Evolutionary conservation across 2,797 vertebrate species (phyloP).

Genomic region (Heteromormyrus szaboi): DNA sequence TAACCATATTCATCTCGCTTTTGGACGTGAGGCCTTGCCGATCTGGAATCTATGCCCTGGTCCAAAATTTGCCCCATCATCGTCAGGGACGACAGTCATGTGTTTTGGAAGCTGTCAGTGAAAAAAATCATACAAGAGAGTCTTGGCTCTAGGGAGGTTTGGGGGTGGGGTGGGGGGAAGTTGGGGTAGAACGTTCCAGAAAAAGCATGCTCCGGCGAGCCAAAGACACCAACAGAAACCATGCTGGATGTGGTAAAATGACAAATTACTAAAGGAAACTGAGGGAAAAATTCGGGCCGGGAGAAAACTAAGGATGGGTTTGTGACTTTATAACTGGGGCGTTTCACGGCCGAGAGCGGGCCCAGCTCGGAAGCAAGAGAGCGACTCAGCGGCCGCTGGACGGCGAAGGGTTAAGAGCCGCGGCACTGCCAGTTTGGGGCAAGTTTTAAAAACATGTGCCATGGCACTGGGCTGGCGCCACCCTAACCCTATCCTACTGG

Average conservation of each 20-base stretch:
- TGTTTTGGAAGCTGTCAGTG: constrained; percentile 60
- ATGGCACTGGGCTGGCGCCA: constrained; percentile 57
- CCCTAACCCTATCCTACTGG: constrained; percentile 69
- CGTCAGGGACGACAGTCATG: constrained; percentile 56
- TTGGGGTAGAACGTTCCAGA: constrained; percentile 54
- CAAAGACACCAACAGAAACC: constrained; percentile 63
- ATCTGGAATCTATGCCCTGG: constrained; percentile 33
- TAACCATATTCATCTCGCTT: constrained; percentile 33
- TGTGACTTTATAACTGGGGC: not conserved
- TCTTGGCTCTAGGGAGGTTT: constrained; percentile 39
- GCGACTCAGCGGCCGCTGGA: not conserved
- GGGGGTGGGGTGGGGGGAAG: constrained; percentile 35
- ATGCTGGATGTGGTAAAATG: constrained; percentile 75
- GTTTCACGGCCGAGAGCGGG: not conserved
- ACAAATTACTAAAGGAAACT: constrained; percentile 72
- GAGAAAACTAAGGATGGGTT: constrained; percentile 10
- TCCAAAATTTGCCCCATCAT: constrained; percentile 36
- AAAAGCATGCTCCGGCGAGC: constrained; percentile 55
- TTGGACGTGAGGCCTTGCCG: constrained; percentile 23
- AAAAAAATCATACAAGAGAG: constrained; percentile 56
- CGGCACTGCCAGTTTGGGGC: constrained; percentile 34
- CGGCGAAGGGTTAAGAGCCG: constrained; percentile 38
- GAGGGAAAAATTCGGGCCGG: constrained; percentile 55
- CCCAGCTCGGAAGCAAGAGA: not conserved
- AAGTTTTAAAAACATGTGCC: constrained; percentile 47